Conservation (phyloP, 1,140 invertebrate genomes). For the Drosophila orena region DNA sequence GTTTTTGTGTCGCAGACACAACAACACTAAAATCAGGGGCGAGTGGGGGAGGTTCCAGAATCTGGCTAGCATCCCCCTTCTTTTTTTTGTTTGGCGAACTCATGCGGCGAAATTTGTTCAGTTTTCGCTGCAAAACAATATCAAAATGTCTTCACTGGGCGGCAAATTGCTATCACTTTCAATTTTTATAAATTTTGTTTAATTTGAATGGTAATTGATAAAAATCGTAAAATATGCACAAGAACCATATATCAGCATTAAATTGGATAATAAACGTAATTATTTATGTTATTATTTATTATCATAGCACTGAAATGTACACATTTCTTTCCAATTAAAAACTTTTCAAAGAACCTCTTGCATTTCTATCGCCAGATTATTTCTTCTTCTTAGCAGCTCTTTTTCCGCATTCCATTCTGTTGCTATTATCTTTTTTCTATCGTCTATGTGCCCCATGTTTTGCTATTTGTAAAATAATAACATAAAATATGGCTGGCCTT, state of each 20-base stretch:
- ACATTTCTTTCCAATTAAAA: too few relatives aligned
- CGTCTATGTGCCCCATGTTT: background rate
- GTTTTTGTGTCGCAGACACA: slow-evolving; percentile 70
- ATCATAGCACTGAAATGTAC: too few relatives aligned
- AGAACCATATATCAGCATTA: too few relatives aligned
- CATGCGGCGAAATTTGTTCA: slow-evolving; percentile 47
- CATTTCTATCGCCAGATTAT: too few relatives aligned
- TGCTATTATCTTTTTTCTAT: background rate
- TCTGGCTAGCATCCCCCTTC: slow-evolving; percentile 23
- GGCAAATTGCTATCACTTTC: background rate
- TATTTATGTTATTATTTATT: too few relatives aligned
- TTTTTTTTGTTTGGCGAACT: slow-evolving; percentile 1
- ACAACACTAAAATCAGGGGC: slow-evolving; percentile 9
- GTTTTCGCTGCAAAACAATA: slow-evolving; percentile 47
- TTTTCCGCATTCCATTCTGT: background rate
- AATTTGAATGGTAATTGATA: too few relatives aligned
- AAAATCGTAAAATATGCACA: too few relatives aligned
- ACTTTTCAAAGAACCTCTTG: too few relatives aligned
- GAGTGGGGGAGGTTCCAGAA: slow-evolving; percentile 10
- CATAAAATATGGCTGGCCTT: slow-evolving; percentile 84
- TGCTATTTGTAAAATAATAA: slow-evolving; percentile 71
- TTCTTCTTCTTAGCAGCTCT: background rate
- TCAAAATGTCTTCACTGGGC: slow-evolving; percentile 11
- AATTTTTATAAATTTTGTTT: background rate
- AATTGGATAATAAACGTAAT: too few relatives aligned